Conservation (phyloP, 2,797 vertebrate species). For the Poecile montanus region DNA sequence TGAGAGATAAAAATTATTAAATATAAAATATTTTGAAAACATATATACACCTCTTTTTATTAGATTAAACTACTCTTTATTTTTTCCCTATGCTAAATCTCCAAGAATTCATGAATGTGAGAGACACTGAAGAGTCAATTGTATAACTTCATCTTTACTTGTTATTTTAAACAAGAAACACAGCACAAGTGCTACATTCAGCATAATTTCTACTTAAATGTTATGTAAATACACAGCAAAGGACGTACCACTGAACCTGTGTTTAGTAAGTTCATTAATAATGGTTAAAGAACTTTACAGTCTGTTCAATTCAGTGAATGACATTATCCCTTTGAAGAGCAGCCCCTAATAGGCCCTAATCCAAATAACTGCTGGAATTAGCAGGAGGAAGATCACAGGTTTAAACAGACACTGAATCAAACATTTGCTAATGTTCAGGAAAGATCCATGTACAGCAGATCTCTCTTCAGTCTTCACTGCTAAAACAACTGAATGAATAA, state of each 20-base stretch:
- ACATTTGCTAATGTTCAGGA: background rate
- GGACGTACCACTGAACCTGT: background rate
- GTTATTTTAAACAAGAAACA: constrained; percentile 1
- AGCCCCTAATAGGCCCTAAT: constrained; percentile 13
- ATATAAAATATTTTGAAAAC: background rate
- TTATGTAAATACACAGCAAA: background rate
- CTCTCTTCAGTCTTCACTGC: constrained; percentile 3
- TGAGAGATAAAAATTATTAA: background rate
- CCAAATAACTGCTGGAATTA: background rate
- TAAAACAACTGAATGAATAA: constrained; percentile 16
- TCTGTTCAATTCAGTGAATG: constrained; percentile 7
- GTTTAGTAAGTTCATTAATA: constrained; percentile 21
- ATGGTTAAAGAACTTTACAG: constrained; percentile 14
- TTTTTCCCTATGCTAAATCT: background rate
- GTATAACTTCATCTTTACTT: background rate
- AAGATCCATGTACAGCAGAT: background rate
- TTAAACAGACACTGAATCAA: background rate
- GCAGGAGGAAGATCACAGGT: background rate
- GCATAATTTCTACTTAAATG: background rate
- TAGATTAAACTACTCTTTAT: background rate
- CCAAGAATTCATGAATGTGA: background rate
- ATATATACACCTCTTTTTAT: background rate
- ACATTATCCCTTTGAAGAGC: constrained; percentile 34
- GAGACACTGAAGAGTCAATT: constrained; percentile 2
- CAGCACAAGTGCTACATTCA: background rate